phyloP scores from a whole-genome alignment of 2,888 invertebrate species.

The Mycalesis mineus region DNA sequence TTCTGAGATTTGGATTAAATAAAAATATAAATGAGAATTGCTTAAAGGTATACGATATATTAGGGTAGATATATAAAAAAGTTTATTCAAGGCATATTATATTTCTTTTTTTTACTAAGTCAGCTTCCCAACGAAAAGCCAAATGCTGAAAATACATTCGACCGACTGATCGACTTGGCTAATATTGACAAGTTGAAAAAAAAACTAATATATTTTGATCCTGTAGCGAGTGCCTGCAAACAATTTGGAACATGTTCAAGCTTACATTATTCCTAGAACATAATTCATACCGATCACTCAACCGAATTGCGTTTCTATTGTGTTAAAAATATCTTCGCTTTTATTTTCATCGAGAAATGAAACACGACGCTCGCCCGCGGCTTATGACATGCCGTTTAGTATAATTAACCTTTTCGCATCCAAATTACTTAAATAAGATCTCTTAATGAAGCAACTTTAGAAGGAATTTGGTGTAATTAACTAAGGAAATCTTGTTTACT shows the following conservation, averaged over 20 bases:
- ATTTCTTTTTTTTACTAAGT: too few species aligned
- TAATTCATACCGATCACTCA: constrained; percentile 17
- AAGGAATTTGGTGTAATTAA: constrained; percentile 6
- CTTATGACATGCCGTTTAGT: constrained; percentile 18
- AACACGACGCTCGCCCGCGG: constrained; percentile 11
- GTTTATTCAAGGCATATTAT: too few species aligned
- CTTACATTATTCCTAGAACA: constrained; percentile 15
- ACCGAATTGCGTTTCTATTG: constrained; percentile 15
- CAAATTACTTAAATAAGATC: constrained; percentile 21
- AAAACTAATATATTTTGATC: background rate
- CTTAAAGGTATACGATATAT: too few species aligned
- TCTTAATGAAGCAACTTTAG: constrained; percentile 17
- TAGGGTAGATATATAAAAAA: too few species aligned
- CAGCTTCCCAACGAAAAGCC: too few species aligned
- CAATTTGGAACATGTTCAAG: constrained; percentile 27
- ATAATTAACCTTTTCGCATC: constrained; percentile 23
- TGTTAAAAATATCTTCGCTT: constrained; percentile 18
- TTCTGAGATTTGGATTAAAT: too few species aligned
- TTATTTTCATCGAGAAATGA: constrained; percentile 16
- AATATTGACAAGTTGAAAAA: background rate
- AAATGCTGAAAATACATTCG: background rate
- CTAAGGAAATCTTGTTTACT: background rate
- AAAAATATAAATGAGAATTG: too few species aligned
- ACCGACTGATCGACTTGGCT: constrained; percentile 7
- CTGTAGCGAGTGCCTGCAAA: background rate